These are phyloP conservation scores for Nymphalis polychloros DNA, from an alignment of 2,888 invertebrate genomes.

Conservation along the genomic window DNA sequence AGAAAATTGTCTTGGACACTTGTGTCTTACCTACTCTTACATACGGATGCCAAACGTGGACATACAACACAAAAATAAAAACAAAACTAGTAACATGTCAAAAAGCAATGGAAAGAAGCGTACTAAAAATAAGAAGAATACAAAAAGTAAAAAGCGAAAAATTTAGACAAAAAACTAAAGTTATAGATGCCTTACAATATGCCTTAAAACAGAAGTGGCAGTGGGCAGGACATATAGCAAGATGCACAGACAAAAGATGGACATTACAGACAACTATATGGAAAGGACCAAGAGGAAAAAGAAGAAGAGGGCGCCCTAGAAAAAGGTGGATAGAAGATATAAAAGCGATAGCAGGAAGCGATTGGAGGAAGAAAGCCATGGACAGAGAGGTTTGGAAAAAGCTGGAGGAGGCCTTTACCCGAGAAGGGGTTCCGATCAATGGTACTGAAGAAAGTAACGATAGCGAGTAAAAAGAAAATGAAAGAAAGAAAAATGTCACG, in stretches of 20 bases:
- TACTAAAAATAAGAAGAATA: constrained; percentile 6
- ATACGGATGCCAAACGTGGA: background rate
- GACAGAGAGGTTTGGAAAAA: constrained; percentile 28
- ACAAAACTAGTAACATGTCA: constrained; percentile 7
- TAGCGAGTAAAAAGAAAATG: too few species aligned
- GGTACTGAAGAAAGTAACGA: too few species aligned
- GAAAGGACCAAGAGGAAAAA: background rate
- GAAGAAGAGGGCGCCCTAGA: constrained; percentile 21
- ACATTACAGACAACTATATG: background rate
- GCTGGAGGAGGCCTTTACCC: constrained; percentile 34
- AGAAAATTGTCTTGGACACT: background rate
- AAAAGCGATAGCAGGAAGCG: constrained; percentile 17
- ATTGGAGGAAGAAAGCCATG: constrained; percentile 23
- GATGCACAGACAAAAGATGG: constrained; percentile 20
- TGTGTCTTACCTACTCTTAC: background rate
- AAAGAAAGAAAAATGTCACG: too few species aligned
- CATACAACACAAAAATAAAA: constrained; percentile 17
- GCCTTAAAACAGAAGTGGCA: background rate
- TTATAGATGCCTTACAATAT: constrained; percentile 2
- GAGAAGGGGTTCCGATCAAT: background rate
- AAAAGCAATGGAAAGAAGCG: background rate
- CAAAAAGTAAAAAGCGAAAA: constrained; percentile 1
- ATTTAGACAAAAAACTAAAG: constrained; percentile 1
- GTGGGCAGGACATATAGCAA: constrained; percentile 4
- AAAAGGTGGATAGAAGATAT: constrained; percentile 32